Evolutionary conservation across 53 echinoderm and acorn worm species (phyloP).

Genomic region (Glandiceps talaboti): DNA sequence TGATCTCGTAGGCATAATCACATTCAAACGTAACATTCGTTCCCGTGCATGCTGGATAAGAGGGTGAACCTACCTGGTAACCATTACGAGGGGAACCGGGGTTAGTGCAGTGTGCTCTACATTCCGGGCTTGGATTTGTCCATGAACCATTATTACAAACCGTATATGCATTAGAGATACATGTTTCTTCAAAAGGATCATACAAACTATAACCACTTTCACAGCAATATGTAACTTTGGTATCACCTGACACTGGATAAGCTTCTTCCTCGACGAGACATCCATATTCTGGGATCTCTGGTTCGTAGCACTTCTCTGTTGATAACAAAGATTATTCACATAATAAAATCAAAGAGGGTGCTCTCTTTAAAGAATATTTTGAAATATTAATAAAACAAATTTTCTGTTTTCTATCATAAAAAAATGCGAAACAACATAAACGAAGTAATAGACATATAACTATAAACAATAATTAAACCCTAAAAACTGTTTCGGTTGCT

Average conservation of each 20-base stretch:
- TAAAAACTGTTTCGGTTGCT: no score
- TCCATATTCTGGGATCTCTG: background rate
- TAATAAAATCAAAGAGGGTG: no score
- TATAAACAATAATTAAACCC: no score
- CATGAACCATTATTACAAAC: background rate
- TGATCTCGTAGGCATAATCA: background rate
- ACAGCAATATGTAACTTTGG: background rate
- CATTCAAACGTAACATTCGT: background rate
- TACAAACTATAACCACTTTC: background rate
- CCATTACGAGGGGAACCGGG: background rate
- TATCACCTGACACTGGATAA: background rate
- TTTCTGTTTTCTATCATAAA: no score
- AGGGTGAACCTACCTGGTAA: background rate
- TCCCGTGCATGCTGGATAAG: background rate
- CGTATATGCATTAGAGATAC: background rate
- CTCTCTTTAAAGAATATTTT: no score
- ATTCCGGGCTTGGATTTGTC: background rate
- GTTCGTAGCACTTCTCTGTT: background rate
- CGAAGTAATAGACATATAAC: no score
- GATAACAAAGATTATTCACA: no score
- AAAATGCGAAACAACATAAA: no score
- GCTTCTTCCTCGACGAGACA: background rate
- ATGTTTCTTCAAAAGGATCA: background rate
- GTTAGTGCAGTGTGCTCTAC: background rate
- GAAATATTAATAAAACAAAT: no score